Conservation (phyloP, 2,113 vertebrate species). For the Triplophysa rosa region DNA sequence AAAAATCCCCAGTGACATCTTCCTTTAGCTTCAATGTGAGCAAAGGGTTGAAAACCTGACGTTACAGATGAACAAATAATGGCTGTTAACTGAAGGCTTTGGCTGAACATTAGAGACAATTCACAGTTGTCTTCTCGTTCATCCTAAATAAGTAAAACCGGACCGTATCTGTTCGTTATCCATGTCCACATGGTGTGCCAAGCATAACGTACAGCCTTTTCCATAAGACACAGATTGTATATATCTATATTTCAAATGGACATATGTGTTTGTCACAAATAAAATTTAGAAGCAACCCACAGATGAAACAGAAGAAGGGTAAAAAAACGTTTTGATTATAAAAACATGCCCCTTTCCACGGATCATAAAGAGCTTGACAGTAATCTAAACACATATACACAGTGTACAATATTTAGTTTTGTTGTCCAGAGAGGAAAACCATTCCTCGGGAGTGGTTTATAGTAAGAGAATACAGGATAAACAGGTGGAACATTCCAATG, state of each 20-base stretch:
- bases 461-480: conserved; percentile 56
- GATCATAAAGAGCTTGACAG: conserved; percentile 55
- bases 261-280: conserved; percentile 28
- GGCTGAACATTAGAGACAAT: background rate
- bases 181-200: background rate
- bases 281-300: background rate
- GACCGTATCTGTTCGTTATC: background rate
- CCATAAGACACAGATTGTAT: conserved; percentile 4
- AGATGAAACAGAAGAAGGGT: conserved; percentile 13
- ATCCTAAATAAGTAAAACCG: background rate
- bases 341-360: conserved; percentile 48
- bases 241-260: background rate
- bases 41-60: conserved; percentile 1
- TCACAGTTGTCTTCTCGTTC: background rate
- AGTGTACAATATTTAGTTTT: conserved; percentile 56
- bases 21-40: background rate
- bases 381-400: conserved; percentile 57
- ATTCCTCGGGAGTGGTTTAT: conserved; percentile 55
- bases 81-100: background rate
- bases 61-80: background rate
- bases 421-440: conserved; percentile 57
- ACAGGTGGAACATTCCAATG: conserved; percentile 55
- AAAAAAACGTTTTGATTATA: conserved; percentile 47
- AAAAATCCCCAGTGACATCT: conserved; percentile 7
- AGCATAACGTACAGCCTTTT: background rate